Evolutionary conservation across 2,888 invertebrate genomes (phyloP).

Genomic region (Coenonympha glycerion): DNA sequence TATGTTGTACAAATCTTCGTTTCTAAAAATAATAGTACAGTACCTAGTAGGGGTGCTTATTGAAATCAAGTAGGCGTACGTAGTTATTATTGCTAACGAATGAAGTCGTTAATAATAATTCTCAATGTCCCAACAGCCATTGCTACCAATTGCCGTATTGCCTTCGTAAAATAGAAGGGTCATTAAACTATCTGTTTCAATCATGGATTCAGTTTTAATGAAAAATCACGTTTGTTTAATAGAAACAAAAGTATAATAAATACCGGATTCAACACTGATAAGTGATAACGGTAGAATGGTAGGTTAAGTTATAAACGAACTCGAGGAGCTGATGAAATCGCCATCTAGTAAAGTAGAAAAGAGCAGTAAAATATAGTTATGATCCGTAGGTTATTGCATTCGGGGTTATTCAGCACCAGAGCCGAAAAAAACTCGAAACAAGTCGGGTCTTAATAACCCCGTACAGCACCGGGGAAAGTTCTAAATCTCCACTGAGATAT

Average conservation of each 20-base stretch:
- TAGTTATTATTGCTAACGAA: constrained; percentile 12
- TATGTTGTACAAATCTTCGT: not conserved
- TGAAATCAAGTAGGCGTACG: constrained; percentile 1
- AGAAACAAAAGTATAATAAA: too few relatives aligned
- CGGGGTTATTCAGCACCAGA: too few relatives aligned
- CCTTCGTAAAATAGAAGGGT: not conserved
- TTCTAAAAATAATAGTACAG: not conserved
- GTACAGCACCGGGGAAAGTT: too few relatives aligned
- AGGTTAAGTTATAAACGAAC: too few relatives aligned
- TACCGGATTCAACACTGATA: not conserved
- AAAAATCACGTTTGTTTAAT: not conserved
- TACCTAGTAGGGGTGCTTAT: not conserved
- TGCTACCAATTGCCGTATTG: not conserved
- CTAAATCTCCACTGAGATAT: too few relatives aligned
- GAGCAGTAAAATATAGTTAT: too few relatives aligned
- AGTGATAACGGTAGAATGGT: too few relatives aligned
- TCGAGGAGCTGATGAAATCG: too few relatives aligned
- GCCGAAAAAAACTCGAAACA: too few relatives aligned
- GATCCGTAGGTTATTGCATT: too few relatives aligned
- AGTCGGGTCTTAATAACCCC: too few relatives aligned
- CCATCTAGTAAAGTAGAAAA: too few relatives aligned
- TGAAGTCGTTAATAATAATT: constrained; percentile 6
- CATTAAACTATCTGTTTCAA: not conserved
- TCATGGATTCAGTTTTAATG: not conserved
- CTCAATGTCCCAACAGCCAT: not conserved